phyloP scores from a whole-genome alignment of 2,888 invertebrate species.

The Epirrhoe alternata region DNA sequence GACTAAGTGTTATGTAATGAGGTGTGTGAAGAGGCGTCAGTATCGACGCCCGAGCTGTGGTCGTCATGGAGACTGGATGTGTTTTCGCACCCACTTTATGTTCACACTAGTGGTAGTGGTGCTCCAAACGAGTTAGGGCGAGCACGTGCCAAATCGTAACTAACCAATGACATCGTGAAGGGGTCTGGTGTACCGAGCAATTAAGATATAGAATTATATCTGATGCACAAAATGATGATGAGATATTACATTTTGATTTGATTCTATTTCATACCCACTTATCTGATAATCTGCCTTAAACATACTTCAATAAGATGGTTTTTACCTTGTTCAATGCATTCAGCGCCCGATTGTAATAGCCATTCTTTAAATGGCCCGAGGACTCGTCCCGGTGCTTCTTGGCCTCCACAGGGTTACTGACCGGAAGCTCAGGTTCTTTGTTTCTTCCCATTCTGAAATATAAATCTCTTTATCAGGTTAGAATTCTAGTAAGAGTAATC shows the following conservation, averaged over 20 bases:
- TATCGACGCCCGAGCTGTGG: conserved; percentile 78
- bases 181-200: neutral
- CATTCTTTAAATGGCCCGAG: conserved; percentile 90
- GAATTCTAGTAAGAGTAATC: neutral
- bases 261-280: neutral
- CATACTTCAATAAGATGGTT: neutral
- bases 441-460: conserved; percentile 66
- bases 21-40: conserved; percentile 69
- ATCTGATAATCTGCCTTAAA: neutral
- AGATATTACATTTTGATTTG: neutral
- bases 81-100: conserved; percentile 75
- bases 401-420: conserved; percentile 81
- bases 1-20: conserved; percentile 63
- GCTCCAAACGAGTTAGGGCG: conserved; percentile 40
- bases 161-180: neutral
- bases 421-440: conserved; percentile 72
- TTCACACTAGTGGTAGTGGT: conserved; percentile 53
- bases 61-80: conserved; percentile 74
- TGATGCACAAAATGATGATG: neutral
- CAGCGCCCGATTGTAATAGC: conserved; percentile 89
- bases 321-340: conserved; percentile 88
- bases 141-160: conserved; percentile 36
- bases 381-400: conserved; percentile 92
- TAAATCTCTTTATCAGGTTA: neutral
- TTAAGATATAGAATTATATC: neutral